Percentiles rank a stretch among this genome's conserved stretches.
These are phyloP conservation scores for Lathamus discolor DNA, from an alignment of 2,113 vertebrate genomes.

Conservation along the genomic window DNA sequence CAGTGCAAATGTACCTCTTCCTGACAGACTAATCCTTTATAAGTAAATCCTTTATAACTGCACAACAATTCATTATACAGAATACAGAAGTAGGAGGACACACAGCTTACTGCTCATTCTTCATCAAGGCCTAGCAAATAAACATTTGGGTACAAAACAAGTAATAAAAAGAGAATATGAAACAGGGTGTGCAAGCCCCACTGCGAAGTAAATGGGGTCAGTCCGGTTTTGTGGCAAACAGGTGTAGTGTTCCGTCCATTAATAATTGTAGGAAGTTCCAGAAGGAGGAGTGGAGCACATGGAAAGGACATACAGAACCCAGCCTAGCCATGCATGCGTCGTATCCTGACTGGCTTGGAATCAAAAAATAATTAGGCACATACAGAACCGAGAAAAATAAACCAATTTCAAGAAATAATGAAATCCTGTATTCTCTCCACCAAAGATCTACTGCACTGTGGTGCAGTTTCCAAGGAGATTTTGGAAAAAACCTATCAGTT, in stretches of 20 bases:
- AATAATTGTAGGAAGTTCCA: neutral
- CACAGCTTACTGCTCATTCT: neutral
- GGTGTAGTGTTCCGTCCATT: rapidly evolving
- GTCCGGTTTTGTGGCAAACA: neutral
- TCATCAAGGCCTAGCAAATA: neutral
- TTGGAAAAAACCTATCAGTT: neutral
- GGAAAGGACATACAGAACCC: neutral
- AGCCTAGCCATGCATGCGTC: neutral
- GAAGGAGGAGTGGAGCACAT: neutral
- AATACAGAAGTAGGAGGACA: neutral
- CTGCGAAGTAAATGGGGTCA: neutral
- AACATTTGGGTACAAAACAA: neutral
- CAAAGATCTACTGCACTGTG: neutral
- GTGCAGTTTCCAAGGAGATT: neutral
- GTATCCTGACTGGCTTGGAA: neutral
- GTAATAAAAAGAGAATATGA: neutral
- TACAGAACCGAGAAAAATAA: neutral
- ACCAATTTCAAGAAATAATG: neutral
- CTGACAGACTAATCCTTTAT: neutral
- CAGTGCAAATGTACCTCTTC: neutral
- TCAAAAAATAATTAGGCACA: neutral
- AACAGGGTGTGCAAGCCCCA: neutral
- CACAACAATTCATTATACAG: neutral
- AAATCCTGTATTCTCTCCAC: neutral
- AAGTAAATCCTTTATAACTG: neutral